These are phyloP conservation scores for Latrodectus hesperus DNA, from an alignment of 2,888 invertebrate genomes.

Conservation along the genomic window DNA sequence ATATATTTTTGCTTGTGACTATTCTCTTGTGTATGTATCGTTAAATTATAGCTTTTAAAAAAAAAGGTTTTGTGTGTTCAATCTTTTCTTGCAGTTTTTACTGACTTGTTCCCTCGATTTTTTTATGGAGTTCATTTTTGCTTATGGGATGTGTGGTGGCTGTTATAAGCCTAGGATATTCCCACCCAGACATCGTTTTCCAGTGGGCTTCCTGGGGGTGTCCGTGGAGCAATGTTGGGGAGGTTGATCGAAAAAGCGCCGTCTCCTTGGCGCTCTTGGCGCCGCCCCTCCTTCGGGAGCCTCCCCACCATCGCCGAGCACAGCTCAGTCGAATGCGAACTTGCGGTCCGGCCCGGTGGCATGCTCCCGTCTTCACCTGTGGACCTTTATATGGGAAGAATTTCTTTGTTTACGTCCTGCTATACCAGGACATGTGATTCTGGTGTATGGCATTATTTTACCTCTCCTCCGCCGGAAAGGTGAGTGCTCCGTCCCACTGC, in stretches of 20 bases:
- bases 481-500: constrained; percentile 22
- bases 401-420: constrained; percentile 48
- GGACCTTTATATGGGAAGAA: constrained; percentile 39
- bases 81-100: too few species aligned
- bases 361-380: constrained; percentile 58
- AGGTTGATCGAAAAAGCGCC: constrained; percentile 2
- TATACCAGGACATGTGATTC: constrained; percentile 64
- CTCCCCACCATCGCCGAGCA: constrained; percentile 12
- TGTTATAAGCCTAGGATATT: too few species aligned
- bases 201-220: background rate
- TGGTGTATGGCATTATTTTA: constrained; percentile 70
- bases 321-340: constrained; percentile 57
- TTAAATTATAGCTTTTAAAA: too few species aligned
- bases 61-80: too few species aligned
- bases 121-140: too few species aligned
- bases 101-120: too few species aligned
- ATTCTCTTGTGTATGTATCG: too few species aligned
- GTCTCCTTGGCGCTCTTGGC: constrained; percentile 44
- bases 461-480: constrained; percentile 70
- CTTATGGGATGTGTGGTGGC: too few species aligned
- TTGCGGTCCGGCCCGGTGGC: constrained; percentile 40
- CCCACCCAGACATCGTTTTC: background rate
- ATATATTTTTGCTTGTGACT: too few species aligned
- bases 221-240: background rate
- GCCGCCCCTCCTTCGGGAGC: constrained; percentile 4